These are phyloP conservation scores for Parthenolecanium corni DNA, from an alignment of 2,888 invertebrate genomes.

Conservation along the genomic window DNA sequence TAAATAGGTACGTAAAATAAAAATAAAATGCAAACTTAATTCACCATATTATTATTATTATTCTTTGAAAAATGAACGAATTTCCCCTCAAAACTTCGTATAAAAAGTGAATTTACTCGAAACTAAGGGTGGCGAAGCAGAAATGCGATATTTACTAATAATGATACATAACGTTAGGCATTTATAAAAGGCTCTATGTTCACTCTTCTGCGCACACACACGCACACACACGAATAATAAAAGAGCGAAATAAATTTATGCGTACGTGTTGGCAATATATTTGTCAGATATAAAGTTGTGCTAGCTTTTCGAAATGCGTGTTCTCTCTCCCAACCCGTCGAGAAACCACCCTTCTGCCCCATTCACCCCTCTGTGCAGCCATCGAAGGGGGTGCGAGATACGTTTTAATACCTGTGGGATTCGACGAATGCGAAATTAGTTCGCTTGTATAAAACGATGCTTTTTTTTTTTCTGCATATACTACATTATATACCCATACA, in stretches of 20 bases:
- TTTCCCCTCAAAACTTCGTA: too few relatives aligned
- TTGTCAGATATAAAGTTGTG: slow-evolving; percentile 23
- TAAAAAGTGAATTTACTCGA: slow-evolving; percentile 13
- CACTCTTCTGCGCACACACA: background rate
- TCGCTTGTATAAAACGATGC: too few relatives aligned
- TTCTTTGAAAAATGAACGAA: too few relatives aligned
- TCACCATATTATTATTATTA: too few relatives aligned
- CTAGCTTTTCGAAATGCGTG: slow-evolving; percentile 10
- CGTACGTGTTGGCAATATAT: slow-evolving; percentile 25
- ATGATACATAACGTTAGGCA: slow-evolving; percentile 18
- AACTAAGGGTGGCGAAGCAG: slow-evolving; percentile 12
- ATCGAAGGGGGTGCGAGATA: slow-evolving; percentile 25
- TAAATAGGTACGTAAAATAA: too few relatives aligned
- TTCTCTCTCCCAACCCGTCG: background rate
- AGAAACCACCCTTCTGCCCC: too few relatives aligned
- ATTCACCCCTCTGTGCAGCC: too few relatives aligned
- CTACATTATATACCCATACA: too few relatives aligned
- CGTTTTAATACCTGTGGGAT: slow-evolving; percentile 25
- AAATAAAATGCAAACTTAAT: too few relatives aligned
- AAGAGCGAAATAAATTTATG: slow-evolving; percentile 19
- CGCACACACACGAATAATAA: too few relatives aligned
- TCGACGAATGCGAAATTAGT: slow-evolving; percentile 24
- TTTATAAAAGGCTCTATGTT: slow-evolving; percentile 17
- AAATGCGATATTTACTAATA: slow-evolving; percentile 22
- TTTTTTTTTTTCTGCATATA: too few relatives aligned